phyloP scores from a whole-genome alignment of 2,888 invertebrate species.

The Catocala fraxini region DNA sequence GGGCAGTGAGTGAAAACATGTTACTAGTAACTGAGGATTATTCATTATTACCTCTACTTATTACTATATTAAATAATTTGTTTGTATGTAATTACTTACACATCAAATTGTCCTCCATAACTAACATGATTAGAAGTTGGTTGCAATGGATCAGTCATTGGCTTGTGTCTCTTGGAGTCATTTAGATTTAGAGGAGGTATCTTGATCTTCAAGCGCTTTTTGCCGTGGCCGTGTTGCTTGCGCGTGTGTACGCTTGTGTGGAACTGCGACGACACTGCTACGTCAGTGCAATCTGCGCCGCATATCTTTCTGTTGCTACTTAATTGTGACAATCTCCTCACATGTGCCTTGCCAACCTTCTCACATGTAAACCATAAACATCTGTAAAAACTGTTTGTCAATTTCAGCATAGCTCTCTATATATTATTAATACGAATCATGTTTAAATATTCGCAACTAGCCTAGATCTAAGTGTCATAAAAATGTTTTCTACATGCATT shows the following conservation, averaged over 20 bases:
- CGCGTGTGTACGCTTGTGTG: conserved; percentile 53
- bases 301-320: conserved; percentile 67
- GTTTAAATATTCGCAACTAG: conserved; percentile 54
- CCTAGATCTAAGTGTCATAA: conserved; percentile 51
- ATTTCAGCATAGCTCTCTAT: conserved; percentile 81
- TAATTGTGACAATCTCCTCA: conserved; percentile 65
- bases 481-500: conserved; percentile 59
- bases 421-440: conserved; percentile 62
- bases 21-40: too few relatives aligned
- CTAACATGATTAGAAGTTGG: conserved; percentile 66
- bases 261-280: conserved; percentile 39
- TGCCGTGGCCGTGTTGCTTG: conserved; percentile 58
- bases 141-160: conserved; percentile 73
- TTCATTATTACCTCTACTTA: neutral
- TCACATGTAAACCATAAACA: conserved; percentile 74
- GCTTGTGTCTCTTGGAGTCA: conserved; percentile 55
- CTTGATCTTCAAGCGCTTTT: conserved; percentile 59
- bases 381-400: conserved; percentile 83
- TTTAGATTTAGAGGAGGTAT: conserved; percentile 60
- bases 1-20: too few relatives aligned
- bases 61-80: neutral
- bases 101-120: conserved; percentile 70
- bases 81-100: conserved; percentile 62
- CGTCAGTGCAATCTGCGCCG: conserved; percentile 46
- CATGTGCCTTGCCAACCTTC: conserved; percentile 62